A percentile compares a stretch with the other conserved stretches of the same genome.
These are phyloP conservation scores for Chymomyza procnemis DNA, from an alignment of 2,888 invertebrate species.

Conservation along the genomic window DNA sequence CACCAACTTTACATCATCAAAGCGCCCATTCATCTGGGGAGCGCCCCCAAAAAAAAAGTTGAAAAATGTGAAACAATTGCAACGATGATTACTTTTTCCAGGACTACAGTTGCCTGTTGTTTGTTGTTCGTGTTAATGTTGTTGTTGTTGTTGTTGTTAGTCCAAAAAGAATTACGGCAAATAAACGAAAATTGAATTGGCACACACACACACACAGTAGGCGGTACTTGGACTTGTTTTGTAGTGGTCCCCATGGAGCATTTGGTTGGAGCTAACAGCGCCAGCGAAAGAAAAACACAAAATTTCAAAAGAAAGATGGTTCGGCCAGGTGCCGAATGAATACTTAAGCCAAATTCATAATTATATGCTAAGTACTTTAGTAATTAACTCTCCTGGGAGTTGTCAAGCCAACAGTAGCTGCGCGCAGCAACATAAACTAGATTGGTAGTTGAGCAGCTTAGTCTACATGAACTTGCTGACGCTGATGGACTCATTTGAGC, in stretches of 20 bases:
- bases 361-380: slow-evolving; percentile 68
- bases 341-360: slow-evolving; percentile 44
- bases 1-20: slow-evolving; percentile 57
- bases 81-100: slow-evolving; percentile 68
- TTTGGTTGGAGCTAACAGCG: slow-evolving; percentile 41
- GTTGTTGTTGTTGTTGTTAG: slow-evolving; percentile 31
- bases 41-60: slow-evolving; percentile 38
- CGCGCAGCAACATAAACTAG: slow-evolving; percentile 9
- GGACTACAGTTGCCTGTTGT: background rate
- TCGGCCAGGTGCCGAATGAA: slow-evolving; percentile 36
- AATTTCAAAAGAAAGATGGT: background rate
- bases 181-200: slow-evolving; percentile 68
- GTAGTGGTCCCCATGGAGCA: slow-evolving; percentile 41
- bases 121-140: slow-evolving; percentile 19
- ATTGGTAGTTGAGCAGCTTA: background rate
- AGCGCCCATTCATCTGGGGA: slow-evolving; percentile 62
- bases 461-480: slow-evolving; percentile 42
- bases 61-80: slow-evolving; percentile 73
- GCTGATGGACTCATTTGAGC: slow-evolving; percentile 10
- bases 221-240: slow-evolving; percentile 26
- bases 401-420: slow-evolving; percentile 12
- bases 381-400: slow-evolving; percentile 63
- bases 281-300: slow-evolving; percentile 1
- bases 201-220: slow-evolving; percentile 54
- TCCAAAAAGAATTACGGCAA: slow-evolving; percentile 40